phyloP scores from a whole-genome alignment of 2,113 vertebrate genomes.

The Meles meles region DNA sequence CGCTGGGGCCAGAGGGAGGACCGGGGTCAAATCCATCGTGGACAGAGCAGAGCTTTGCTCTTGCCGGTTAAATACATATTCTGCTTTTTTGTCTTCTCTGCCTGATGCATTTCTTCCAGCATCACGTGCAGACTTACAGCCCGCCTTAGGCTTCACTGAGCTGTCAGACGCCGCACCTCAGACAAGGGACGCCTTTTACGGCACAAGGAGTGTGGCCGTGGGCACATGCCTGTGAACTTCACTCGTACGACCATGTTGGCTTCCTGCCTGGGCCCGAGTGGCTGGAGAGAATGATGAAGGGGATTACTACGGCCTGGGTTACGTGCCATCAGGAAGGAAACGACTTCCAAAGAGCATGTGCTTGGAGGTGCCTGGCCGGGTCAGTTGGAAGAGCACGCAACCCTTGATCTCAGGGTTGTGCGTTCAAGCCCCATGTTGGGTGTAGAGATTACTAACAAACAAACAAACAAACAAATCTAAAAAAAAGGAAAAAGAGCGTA shows the following conservation, averaged over 20 bases:
- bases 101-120: background rate
- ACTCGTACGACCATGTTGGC: background rate
- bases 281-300: background rate
- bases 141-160: background rate
- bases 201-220: background rate
- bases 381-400: background rate
- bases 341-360: background rate
- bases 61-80: background rate
- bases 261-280: background rate
- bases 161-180: background rate
- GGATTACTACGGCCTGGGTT: background rate
- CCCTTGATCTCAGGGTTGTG: background rate
- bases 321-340: background rate
- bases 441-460: background rate
- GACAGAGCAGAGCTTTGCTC: background rate
- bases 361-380: background rate
- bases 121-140: background rate
- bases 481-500: background rate
- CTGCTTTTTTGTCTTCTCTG: background rate
- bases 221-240: background rate
- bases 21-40: background rate
- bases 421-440: background rate
- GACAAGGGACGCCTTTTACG: background rate
- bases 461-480: background rate
- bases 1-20: background rate